phyloP scores from a whole-genome alignment of 2,113 vertebrate species.

The Sus scrofa region T2T-Sscrofa CM000812.6:71371001-71371500 shows the following conservation, averaged over 20 bases:
- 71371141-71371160: not conserved
- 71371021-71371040: not conserved
- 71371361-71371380: not conserved
- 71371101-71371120: not conserved
- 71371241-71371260: not conserved
- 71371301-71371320: not conserved
- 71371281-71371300: not conserved
- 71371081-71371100: not conserved
- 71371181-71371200: not conserved
- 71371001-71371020: not conserved
- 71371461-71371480: not conserved
- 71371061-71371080: not conserved
- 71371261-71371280: not conserved
- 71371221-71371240: not conserved
- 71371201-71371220: not conserved
- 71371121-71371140: not conserved
- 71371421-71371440: not conserved
- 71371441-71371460: not conserved
- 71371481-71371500: not conserved
- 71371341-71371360: not conserved
- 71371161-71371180: not conserved
- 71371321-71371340: not conserved
- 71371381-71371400: not conserved
- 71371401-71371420: not conserved
- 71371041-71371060: not conserved